These are phyloP conservation scores for Taeniopygia guttata DNA, from an alignment of 2,797 vertebrate genomes.

Conservation along the genomic window DNA sequence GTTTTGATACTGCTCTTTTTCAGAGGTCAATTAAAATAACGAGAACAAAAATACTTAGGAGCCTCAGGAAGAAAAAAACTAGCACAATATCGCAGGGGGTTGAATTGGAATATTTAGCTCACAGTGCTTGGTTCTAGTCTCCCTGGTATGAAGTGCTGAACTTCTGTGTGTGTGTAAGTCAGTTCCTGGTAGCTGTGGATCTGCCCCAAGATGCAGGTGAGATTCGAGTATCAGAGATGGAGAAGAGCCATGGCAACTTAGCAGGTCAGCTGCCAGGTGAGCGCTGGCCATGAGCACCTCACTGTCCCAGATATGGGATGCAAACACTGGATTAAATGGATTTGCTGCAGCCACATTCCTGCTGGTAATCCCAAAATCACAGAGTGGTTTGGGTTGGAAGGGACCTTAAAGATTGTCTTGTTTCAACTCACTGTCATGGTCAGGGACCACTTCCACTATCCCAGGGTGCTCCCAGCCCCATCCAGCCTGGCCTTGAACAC, in stretches of 20 bases:
- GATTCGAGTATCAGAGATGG: background rate
- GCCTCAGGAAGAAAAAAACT: background rate
- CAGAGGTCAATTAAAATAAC: conserved; percentile 50
- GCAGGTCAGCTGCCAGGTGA: background rate
- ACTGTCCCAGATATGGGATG: background rate
- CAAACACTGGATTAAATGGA: background rate
- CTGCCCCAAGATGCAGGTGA: background rate
- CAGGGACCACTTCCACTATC: background rate
- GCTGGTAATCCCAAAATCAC: background rate
- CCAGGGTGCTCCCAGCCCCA: accelerated
- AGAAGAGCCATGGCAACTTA: background rate
- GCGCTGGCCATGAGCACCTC: background rate
- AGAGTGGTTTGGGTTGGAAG: background rate
- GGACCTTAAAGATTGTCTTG: background rate
- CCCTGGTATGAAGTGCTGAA: background rate
- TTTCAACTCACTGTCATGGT: background rate
- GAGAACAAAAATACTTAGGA: conserved; percentile 18
- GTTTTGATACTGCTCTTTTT: conserved; percentile 22
- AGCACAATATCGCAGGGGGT: background rate
- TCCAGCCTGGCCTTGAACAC: background rate
- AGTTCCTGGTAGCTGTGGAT: background rate
- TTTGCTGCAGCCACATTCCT: background rate
- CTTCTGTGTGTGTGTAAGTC: background rate
- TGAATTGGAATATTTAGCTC: background rate
- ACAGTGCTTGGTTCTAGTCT: background rate